Conservation (phyloP, 37 sponge, comb jelly and placozoan species). For the Amphimedon queenslandica region DNA sequence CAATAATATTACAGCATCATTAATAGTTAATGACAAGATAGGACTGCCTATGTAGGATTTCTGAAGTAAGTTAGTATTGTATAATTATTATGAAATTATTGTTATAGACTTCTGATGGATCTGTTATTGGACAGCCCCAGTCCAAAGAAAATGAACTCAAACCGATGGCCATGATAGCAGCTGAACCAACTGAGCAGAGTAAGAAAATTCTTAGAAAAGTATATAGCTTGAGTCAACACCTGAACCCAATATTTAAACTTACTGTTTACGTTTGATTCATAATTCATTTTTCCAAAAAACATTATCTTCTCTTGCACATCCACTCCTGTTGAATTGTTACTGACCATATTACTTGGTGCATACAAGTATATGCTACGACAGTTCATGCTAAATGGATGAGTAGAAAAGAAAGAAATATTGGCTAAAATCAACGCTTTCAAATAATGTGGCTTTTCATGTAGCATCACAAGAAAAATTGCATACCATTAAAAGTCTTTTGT, state of each 20-base stretch:
- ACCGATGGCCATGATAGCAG: neutral
- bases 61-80: constrained; percentile 26
- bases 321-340: constrained; percentile 44
- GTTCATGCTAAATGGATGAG: constrained; percentile 6
- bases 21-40: constrained; percentile 17
- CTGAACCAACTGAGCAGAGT: no score
- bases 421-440: constrained; percentile 21
- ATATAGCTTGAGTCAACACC: constrained; percentile 15
- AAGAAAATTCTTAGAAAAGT: constrained; percentile 4
- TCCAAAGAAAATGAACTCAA: no score
- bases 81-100: no score
- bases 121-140: neutral
- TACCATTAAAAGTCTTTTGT: constrained; percentile 17
- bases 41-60: constrained; percentile 33
- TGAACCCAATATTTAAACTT: constrained; percentile 11
- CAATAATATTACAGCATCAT: constrained; percentile 25
- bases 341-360: constrained; percentile 32
- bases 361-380: constrained; percentile 32
- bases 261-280: constrained; percentile 8
- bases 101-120: neutral
- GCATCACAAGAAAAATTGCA: constrained; percentile 11
- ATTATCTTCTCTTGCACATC: constrained; percentile 4
- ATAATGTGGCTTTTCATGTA: constrained; percentile 34
- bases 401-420: constrained; percentile 25
- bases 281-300: neutral